phyloP scores from a whole-genome alignment of 2,797 vertebrate genomes.

The Botia kubotai region DNA sequence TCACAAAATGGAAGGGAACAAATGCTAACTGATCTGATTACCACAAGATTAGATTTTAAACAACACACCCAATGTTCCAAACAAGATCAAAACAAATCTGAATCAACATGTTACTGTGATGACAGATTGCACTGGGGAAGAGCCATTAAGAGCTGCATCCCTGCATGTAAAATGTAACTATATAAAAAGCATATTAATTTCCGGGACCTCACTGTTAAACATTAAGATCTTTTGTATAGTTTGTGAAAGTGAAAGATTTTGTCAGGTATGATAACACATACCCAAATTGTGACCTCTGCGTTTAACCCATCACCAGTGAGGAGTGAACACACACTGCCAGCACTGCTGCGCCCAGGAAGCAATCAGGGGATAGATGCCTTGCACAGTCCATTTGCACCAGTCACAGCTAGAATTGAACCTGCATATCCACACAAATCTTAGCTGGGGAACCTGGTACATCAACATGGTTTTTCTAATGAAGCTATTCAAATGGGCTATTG shows the following conservation, averaged over 20 bases:
- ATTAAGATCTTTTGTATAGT: no score
- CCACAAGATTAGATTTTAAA: constrained; percentile 34
- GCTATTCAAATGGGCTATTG: background rate
- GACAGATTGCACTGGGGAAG: background rate
- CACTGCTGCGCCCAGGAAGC: no score
- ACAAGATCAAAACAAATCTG: constrained; percentile 24
- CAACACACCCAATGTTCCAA: constrained; percentile 13
- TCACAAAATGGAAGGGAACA: constrained; percentile 20
- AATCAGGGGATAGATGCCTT: no score
- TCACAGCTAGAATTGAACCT: background rate
- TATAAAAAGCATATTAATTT: background rate
- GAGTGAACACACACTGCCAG: no score
- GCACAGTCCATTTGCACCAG: no score
- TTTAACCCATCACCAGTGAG: no score
- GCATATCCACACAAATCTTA: background rate
- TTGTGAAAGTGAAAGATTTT: no score
- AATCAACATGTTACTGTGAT: background rate
- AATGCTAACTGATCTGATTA: constrained; percentile 35
- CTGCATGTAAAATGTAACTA: background rate
- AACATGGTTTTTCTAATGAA: background rate
- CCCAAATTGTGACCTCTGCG: no score
- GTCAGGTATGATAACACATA: no score
- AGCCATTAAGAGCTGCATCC: background rate
- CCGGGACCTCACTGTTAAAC: background rate
- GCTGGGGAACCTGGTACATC: background rate